Evolutionary conservation across 2,888 invertebrate species (phyloP), one percentile per base, ranked within the genome.

Genomic region (Polietes domitor): DNA sequence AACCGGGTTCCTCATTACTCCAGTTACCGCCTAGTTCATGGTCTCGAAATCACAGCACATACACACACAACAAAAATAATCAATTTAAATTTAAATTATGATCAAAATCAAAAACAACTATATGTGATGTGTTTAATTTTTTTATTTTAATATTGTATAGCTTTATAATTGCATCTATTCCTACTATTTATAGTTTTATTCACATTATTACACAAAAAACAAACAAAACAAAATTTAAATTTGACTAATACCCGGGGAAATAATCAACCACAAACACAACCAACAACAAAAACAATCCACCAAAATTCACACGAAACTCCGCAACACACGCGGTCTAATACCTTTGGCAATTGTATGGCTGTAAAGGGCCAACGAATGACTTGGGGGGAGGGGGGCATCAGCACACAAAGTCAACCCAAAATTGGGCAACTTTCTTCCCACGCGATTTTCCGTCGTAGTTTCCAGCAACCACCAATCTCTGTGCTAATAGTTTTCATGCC

Each of bases 391-490:
- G 58, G 50, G 32, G 47, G 37, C 74, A 65, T 71, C 65, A 17
- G 28, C 58, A 58, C 15, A 26, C 15, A 53, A 65, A 12, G 9
- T 21, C 26, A 74, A 71, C n/a, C 63, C 63, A 32, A 63, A 63
- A 63, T 63, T 63, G 24, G 32, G 63, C 63, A 63, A 63, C 80
- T 80, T 77, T 83, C 83, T 80, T 83, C 83, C 80, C 83, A 83
- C 80, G 80, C 43, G 61, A 63, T 80, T 37, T 74, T 50, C 70
- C 55, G 9, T 26, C 21, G 24, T 71, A 43, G 32, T 71, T 72
- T n/a, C 47, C 15, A n/a, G 47, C 12, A 9, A 37, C 10, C 21
- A 65, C n/a, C 19, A 72, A 41, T 72, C 55, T 72, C 21, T 72
- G 55, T 72, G 28, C 10, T 19, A 53, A 55, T 0, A 32, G 17